phyloP scores from a whole-genome alignment of 2,888 invertebrate species.

The Caenorhabditis angaria region DNA sequence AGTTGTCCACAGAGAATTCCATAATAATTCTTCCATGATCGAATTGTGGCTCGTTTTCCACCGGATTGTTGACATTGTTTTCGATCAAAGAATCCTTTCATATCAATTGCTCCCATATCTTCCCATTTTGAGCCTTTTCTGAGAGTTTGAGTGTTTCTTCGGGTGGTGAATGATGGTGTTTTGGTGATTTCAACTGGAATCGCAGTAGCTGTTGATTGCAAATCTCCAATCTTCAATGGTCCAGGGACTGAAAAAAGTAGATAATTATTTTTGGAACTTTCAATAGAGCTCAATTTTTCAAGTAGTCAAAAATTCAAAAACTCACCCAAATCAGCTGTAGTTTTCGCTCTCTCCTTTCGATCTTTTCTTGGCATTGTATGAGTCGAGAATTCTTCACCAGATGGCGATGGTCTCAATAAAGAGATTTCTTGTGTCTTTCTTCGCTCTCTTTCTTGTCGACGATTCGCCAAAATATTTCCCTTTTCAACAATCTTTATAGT shows the following conservation, averaged over 20 bases:
- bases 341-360: conserved; percentile 53
- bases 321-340: conserved; percentile 49
- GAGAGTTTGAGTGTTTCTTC: conserved; percentile 69
- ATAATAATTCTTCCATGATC: conserved; percentile 94
- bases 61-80: conserved; percentile 93
- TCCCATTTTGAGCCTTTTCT: conserved; percentile 60
- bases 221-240: conserved; percentile 28
- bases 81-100: conserved; percentile 80
- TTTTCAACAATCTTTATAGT: conserved; percentile 88
- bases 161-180: conserved; percentile 93
- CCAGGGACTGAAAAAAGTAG: conserved; percentile 26
- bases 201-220: conserved; percentile 14
- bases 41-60: conserved; percentile 90
- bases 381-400: conserved; percentile 48
- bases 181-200: conserved; percentile 73
- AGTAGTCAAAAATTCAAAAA: background rate
- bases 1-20: conserved; percentile 95
- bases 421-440: conserved; percentile 61
- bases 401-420: conserved; percentile 46
- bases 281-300: background rate
- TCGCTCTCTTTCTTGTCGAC: conserved; percentile 82
- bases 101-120: conserved; percentile 68
- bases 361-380: conserved; percentile 59
- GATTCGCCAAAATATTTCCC: conserved; percentile 83
- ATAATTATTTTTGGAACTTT: background rate